Evolutionary conservation across 2,113 vertebrate species (phyloP), one percentile per base, ranked within the genome.

Genomic region (Corydoras maculifer): DNA sequence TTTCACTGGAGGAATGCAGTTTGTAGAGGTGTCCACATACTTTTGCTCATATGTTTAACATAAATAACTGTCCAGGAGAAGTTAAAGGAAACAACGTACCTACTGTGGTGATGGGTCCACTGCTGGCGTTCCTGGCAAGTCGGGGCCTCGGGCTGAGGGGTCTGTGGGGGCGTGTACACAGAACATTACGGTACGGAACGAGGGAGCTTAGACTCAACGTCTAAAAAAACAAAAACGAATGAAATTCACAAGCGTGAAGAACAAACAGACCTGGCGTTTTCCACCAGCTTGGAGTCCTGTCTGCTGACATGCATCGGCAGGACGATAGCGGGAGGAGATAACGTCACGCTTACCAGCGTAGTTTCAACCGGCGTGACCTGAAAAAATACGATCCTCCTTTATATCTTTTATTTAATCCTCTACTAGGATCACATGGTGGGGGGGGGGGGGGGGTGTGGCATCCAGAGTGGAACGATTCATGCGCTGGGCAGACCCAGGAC

Each of bases 61-160:
- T 25, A 25, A 1, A 25, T 25, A 25, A 25, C 18, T 25, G 18
- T 25, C 18, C 18, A 25, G 18, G 18, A 25, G 18, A 25, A 25
- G 18, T 25, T 25, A 49, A 12, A 31, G 55, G n/a, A 6, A 15
- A 6, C 48, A 75, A 82, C 87, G 85, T 88, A 99, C 97, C 97
- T 10, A 97, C 88, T 83, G 93, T 96, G 60, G 93, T 98, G 84
- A 97, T 87, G 0, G 91, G 88, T 43, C 85, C 85, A 49, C 90
- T 81, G 7, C 80, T 80, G 3, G 82, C 70, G 12, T 82, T 91
- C 77, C 91, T 91, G 73, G 81, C 76, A 80, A 90, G 69, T 30
- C 93, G 90, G 77, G 88, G 86, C 78, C 93, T 91, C 72, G 94
- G 94, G 82, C 94, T 95, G 79, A 88, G 88, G 62, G 91, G 86